Percentiles rank a stretch among this genome's conserved stretches.
Evolutionary conservation across 92 coral and sea anemone species (phyloP).

Genomic region (Epizoanthus scotinus): DNA sequence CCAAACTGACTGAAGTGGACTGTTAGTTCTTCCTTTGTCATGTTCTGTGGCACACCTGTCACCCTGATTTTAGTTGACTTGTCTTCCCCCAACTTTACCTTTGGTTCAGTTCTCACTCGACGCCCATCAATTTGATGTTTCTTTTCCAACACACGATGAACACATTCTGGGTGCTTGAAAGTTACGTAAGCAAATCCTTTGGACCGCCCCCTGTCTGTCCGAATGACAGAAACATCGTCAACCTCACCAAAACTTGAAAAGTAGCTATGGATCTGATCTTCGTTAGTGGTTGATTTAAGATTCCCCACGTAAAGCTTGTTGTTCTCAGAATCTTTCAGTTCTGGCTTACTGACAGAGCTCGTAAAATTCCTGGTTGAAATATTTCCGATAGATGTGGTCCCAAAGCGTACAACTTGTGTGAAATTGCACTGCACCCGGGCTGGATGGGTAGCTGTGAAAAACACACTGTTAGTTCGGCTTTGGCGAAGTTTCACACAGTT

Average conservation of each 20-base stretch:
- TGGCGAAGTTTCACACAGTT: too few relatives aligned
- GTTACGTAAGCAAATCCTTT: conserved; percentile 46
- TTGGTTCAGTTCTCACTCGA: conserved; percentile 26
- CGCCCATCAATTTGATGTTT: conserved; percentile 14
- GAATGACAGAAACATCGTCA: conserved; percentile 25
- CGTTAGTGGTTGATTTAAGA: too few relatives aligned
- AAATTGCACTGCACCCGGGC: too few relatives aligned
- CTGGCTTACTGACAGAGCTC: too few relatives aligned
- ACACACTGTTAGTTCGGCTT: too few relatives aligned
- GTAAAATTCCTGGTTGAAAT: too few relatives aligned
- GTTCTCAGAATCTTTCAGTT: too few relatives aligned
- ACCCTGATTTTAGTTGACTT: conserved; percentile 30
- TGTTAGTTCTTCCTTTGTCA: conserved; percentile 10
- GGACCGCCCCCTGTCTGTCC: conserved; percentile 27
- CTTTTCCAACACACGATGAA: neutral
- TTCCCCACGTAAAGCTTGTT: too few relatives aligned
- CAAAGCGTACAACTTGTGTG: too few relatives aligned
- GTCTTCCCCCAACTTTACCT: conserved; percentile 6
- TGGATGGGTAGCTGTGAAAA: too few relatives aligned
- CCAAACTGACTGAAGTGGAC: conserved; percentile 32
- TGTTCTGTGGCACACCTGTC: conserved; percentile 16
- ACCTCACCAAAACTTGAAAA: conserved; percentile 16
- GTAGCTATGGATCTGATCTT: too few relatives aligned
- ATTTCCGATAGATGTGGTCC: too few relatives aligned
- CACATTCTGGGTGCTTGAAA: conserved; percentile 20